Percentiles rank a stretch among this genome's conserved stretches.
phyloP scores from a whole-genome alignment of 2,113 vertebrate species.

The Procavia capensis region DNA sequence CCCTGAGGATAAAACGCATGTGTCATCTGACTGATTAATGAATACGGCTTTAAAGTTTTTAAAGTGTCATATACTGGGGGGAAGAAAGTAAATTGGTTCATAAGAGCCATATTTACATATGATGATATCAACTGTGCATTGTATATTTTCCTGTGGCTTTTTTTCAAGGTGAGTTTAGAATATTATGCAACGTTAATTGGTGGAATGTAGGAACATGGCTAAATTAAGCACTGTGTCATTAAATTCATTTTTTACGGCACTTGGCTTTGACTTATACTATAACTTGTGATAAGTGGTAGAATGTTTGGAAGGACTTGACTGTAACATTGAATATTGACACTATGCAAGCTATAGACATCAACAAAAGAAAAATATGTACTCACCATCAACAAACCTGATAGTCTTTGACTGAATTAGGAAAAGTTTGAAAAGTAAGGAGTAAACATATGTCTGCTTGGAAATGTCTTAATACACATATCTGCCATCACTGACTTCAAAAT shows the following conservation, averaged over 20 bases:
- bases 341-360: not conserved
- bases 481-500: not conserved
- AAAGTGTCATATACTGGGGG: not conserved
- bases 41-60: not conserved
- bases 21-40: not conserved
- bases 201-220: not conserved
- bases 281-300: not conserved
- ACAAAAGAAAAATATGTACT: not conserved
- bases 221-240: not conserved
- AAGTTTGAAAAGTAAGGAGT: constrained; percentile 1
- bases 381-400: not conserved
- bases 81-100: not conserved
- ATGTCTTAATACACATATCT: not conserved
- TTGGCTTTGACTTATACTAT: not conserved
- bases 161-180: not conserved
- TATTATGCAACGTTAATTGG: not conserved
- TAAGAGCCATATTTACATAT: not conserved
- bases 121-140: not conserved
- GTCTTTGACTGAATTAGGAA: not conserved
- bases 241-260: not conserved
- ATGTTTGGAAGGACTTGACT: not conserved
- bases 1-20: not conserved
- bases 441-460: not conserved
- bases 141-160: not conserved
- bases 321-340: not conserved